Conservation (phyloP, 1,140 invertebrate genomes). For the Trichonephila clavata region DNA sequence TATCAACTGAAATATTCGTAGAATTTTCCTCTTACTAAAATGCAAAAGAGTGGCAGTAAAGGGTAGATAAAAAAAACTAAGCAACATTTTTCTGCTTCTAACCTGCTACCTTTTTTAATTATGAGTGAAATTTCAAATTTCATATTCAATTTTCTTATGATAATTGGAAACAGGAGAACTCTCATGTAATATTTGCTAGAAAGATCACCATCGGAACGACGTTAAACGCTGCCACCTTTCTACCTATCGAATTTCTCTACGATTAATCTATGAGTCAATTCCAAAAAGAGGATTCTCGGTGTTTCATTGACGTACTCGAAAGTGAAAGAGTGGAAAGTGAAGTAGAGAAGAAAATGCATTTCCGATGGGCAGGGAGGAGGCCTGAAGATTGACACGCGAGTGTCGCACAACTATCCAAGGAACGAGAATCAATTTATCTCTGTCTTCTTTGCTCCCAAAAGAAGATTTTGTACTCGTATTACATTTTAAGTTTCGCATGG, state of each 20-base stretch:
- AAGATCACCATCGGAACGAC: not conserved
- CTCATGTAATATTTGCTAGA: not conserved
- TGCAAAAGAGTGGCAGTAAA: too few species aligned
- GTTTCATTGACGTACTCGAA: slow-evolving; percentile 13
- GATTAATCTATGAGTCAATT: slow-evolving; percentile 27
- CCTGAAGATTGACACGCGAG: slow-evolving; percentile 24
- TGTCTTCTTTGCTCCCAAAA: slow-evolving; percentile 39
- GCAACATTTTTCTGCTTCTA: too few species aligned
- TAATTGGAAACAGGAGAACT: not conserved
- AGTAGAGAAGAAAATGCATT: slow-evolving; percentile 44
- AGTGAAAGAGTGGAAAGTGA: slow-evolving; percentile 17
- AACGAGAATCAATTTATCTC: slow-evolving; percentile 61
- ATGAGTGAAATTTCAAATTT: not conserved
- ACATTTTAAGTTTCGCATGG: slow-evolving; percentile 47
- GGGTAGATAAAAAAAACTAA: too few species aligned
- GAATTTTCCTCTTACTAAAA: too few species aligned
- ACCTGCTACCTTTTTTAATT: not conserved
- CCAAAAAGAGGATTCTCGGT: slow-evolving; percentile 14
- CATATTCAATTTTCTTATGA: not conserved
- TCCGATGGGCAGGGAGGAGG: slow-evolving; percentile 11
- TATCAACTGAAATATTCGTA: too few species aligned
- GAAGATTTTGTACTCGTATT: slow-evolving; percentile 45
- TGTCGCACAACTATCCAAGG: slow-evolving; percentile 47
- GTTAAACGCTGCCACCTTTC: not conserved
- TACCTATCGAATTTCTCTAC: not conserved